Percentiles rank a stretch among this genome's conserved stretches.
phyloP scores from a whole-genome alignment of 2,113 vertebrate species.

The Cichladusa arquata region DNA sequence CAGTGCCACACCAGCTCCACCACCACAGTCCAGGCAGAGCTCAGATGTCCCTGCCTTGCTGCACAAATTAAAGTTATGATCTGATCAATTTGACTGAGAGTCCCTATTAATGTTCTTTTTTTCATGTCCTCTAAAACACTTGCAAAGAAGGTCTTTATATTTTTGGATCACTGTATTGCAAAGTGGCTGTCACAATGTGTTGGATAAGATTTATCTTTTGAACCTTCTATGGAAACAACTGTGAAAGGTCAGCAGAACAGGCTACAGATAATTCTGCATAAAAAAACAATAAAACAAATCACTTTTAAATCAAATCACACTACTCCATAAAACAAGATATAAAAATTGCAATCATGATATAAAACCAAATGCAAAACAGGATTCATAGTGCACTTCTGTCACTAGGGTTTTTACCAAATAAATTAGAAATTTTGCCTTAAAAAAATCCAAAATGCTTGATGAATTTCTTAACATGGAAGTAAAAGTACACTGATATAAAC shows the following conservation, averaged over 20 bases:
- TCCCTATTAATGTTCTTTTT: not conserved
- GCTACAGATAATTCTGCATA: not conserved
- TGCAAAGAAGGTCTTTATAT: not conserved
- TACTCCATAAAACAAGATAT: not conserved
- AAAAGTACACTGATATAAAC: not conserved
- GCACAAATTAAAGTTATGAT: not conserved
- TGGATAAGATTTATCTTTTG: not conserved
- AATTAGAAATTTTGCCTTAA: not conserved
- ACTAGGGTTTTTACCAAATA: not conserved
- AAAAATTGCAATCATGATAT: not conserved
- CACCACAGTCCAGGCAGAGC: not conserved
- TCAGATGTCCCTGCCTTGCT: not conserved
- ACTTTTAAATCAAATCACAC: not conserved
- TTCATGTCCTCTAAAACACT: not conserved
- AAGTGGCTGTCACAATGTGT: not conserved
- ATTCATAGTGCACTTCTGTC: not conserved
- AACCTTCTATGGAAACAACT: not conserved
- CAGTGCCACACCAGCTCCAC: not conserved
- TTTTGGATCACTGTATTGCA: not conserved
- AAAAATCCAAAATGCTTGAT: not conserved
- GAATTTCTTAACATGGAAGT: not conserved
- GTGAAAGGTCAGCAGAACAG: not conserved
- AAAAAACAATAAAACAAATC: not conserved
- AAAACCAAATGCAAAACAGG: not conserved
- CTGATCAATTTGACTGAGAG: not conserved